A percentile compares a stretch with the other conserved stretches of the same genome.
These are phyloP conservation scores for Drosophila diplacantha DNA, from an alignment of 2,888 invertebrate genomes.

Conservation along the genomic window DNA sequence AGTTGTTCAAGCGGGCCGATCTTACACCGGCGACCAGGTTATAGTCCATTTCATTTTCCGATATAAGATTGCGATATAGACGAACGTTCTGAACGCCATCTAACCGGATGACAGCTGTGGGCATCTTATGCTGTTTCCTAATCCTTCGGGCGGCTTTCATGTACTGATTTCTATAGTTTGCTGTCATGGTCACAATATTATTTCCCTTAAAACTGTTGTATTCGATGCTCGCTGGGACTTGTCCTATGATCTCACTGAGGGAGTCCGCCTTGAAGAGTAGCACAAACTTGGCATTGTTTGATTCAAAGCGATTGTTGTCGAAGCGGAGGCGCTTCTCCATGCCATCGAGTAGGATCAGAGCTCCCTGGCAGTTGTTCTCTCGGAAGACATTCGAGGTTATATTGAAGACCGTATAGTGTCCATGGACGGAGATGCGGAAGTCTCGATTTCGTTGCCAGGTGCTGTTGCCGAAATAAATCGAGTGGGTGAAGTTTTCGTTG, in stretches of 20 bases:
- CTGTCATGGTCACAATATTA: slow-evolving; percentile 77
- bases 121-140: slow-evolving; percentile 71
- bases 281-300: slow-evolving; percentile 89
- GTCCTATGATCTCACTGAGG: slow-evolving; percentile 94
- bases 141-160: slow-evolving; percentile 51
- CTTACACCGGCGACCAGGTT: slow-evolving; percentile 94
- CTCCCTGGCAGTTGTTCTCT: slow-evolving; percentile 89
- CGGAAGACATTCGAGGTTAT: slow-evolving; percentile 90
- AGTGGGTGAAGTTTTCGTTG: slow-evolving; percentile 95
- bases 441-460: slow-evolving; percentile 91
- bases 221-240: slow-evolving; percentile 87
- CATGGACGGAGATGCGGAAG: slow-evolving; percentile 91
- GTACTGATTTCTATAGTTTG: slow-evolving; percentile 54
- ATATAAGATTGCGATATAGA: slow-evolving; percentile 92
- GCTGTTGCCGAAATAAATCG: slow-evolving; percentile 90
- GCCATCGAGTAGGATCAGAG: slow-evolving; percentile 89
- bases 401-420: slow-evolving; percentile 94
- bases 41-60: slow-evolving; percentile 89
- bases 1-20: slow-evolving; percentile 91
- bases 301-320: slow-evolving; percentile 86
- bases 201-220: slow-evolving; percentile 88
- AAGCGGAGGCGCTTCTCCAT: slow-evolving; percentile 98
- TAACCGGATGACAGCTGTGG: slow-evolving; percentile 92
- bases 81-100: slow-evolving; percentile 96
- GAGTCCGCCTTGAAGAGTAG: slow-evolving; percentile 93